Percentiles rank a stretch among this genome's conserved stretches.
Conservation (phyloP, 2,888 invertebrate species). For the Coleophora deauratella region DNA sequence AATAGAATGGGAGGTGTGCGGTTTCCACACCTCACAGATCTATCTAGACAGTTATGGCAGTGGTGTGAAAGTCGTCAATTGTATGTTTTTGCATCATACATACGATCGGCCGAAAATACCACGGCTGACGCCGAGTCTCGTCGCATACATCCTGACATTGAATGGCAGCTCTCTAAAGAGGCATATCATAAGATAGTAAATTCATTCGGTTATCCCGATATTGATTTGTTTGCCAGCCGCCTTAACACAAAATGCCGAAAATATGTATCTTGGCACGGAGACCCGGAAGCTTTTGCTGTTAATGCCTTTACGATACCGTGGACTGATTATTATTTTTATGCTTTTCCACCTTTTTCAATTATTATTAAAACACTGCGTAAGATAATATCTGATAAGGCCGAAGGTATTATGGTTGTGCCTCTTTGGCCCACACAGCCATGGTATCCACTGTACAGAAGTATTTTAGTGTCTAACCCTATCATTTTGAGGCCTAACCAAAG, state of each 20-base stretch:
- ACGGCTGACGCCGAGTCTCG: slow-evolving; percentile 8
- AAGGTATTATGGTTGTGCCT: slow-evolving; percentile 1
- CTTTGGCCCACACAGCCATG: neutral
- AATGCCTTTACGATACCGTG: neutral
- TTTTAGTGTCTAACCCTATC: neutral
- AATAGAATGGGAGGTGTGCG: slow-evolving; percentile 17
- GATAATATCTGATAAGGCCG: neutral
- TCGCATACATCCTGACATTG: neutral
- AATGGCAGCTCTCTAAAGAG: neutral
- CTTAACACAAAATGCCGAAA: slow-evolving; percentile 2
- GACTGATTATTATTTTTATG: neutral
- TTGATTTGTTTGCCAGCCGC: neutral
- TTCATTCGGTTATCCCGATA: neutral
- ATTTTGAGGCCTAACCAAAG: neutral
- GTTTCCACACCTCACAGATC: slow-evolving; percentile 3
- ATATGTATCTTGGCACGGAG: neutral
- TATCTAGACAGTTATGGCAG: slow-evolving; percentile 1
- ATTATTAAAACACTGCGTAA: neutral
- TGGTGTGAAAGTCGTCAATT: slow-evolving; percentile 2
- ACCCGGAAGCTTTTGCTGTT: neutral
- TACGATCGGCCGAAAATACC: slow-evolving; percentile 3
- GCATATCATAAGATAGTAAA: neutral
- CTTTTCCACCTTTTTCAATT: neutral
- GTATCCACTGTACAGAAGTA: neutral
- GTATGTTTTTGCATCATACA: slow-evolving; percentile 5